phyloP scores from a whole-genome alignment of 2,888 invertebrate genomes.

The Aphodius sticticus region DNA sequence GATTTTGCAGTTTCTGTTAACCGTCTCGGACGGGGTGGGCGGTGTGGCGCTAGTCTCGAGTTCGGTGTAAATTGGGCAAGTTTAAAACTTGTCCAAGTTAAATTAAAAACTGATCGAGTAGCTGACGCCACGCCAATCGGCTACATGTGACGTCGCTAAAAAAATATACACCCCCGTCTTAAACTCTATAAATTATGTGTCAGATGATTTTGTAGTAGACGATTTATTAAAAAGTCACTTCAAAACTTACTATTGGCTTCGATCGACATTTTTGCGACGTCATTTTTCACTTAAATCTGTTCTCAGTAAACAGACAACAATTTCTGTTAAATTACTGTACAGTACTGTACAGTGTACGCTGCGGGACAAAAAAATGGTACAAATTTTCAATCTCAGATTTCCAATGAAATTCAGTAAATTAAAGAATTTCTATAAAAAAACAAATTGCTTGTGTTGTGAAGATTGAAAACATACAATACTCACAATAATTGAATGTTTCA shows the following conservation, averaged over 20 bases:
- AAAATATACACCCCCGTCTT: not conserved
- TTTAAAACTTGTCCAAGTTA: constrained; percentile 4
- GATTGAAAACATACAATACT: too few relatives aligned
- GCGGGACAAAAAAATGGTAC: too few relatives aligned
- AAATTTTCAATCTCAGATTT: too few relatives aligned
- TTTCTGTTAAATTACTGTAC: not conserved
- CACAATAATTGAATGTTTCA: too few relatives aligned
- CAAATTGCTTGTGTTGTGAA: too few relatives aligned
- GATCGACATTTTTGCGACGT: too few relatives aligned
- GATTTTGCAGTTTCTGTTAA: not conserved
- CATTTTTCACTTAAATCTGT: too few relatives aligned
- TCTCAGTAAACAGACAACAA: not conserved
- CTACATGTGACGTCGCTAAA: not conserved
- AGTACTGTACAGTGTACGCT: too few relatives aligned
- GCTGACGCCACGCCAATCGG: not conserved
- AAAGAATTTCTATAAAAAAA: too few relatives aligned
- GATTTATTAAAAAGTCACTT: too few relatives aligned
- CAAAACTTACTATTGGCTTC: too few relatives aligned
- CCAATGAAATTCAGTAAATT: too few relatives aligned
- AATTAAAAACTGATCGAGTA: not conserved
- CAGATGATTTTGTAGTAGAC: not conserved
- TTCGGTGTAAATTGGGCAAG: not conserved
- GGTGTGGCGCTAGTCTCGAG: not conserved
- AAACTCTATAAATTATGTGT: not conserved
- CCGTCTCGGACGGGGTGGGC: not conserved